Percentiles rank a stretch among this genome's conserved stretches.
Evolutionary conservation across 2,797 vertebrate genomes (phyloP).

Genomic region (Merluccius polli): DNA sequence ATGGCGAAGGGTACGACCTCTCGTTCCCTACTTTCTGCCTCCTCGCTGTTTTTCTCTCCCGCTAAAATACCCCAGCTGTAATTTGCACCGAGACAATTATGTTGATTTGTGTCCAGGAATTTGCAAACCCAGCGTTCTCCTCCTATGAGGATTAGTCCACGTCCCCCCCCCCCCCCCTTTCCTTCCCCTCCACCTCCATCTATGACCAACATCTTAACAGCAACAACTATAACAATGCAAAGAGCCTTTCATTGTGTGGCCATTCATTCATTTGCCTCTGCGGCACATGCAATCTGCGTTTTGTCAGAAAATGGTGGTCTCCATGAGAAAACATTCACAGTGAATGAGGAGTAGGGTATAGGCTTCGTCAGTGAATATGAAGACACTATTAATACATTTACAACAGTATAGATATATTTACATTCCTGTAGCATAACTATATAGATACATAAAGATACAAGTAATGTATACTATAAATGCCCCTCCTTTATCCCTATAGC

Average conservation of each 20-base stretch:
- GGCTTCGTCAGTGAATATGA: neutral
- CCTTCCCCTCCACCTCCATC: conserved; percentile 39
- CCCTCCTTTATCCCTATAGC: too few species aligned
- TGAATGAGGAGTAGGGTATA: too few species aligned
- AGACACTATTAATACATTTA: neutral
- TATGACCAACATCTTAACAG: conserved; percentile 38
- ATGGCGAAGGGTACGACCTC: neutral
- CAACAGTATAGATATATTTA: neutral
- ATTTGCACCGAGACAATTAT: conserved; percentile 45
- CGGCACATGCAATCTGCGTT: conserved; percentile 37
- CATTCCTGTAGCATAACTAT: neutral
- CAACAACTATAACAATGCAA: conserved; percentile 22
- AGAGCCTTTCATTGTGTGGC: conserved; percentile 51
- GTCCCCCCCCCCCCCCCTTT: conserved; percentile 3
- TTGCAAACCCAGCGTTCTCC: conserved; percentile 47
- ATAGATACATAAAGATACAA: too few species aligned
- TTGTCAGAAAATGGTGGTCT: neutral
- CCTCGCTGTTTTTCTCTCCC: neutral
- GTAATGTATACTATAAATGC: too few species aligned
- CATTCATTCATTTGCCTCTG: conserved; percentile 52
- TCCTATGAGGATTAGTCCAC: conserved; percentile 28
- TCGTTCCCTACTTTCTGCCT: neutral
- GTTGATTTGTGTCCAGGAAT: conserved; percentile 55
- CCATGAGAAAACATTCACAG: too few species aligned
- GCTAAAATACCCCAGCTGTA: neutral